These are phyloP conservation scores for Hiodon tergisus DNA, from an alignment of 2,113 vertebrate species.

Conservation along the genomic window DNA sequence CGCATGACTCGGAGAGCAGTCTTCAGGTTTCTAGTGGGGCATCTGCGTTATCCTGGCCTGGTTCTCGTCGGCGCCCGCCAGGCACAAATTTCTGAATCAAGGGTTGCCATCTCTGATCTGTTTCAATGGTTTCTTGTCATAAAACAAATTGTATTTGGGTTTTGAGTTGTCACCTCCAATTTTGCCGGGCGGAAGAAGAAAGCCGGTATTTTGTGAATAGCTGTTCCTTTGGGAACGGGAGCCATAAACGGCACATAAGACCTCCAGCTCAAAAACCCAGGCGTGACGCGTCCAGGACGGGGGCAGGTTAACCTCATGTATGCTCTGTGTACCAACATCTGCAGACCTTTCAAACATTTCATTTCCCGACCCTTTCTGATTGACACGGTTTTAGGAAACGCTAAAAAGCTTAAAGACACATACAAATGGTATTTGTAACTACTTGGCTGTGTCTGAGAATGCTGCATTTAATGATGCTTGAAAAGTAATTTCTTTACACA, in stretches of 20 bases:
- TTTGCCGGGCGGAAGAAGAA: neutral
- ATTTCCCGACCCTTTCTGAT: no score
- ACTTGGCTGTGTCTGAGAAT: neutral
- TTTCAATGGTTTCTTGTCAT: constrained; percentile 15
- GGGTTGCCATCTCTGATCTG: constrained; percentile 14
- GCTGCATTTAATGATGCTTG: constrained; percentile 5
- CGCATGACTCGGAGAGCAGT: constrained; percentile 3
- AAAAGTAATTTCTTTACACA: constrained; percentile 15
- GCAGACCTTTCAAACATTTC: no score
- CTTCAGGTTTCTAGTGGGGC: neutral
- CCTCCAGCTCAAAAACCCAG: no score
- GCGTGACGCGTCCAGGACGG: no score
- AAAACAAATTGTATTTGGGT: constrained; percentile 19
- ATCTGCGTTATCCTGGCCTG: neutral
- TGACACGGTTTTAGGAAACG: no score
- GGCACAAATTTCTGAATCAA: constrained; percentile 17
- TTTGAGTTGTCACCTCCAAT: constrained; percentile 6
- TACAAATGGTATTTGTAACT: neutral
- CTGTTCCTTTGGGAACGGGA: constrained; percentile 8
- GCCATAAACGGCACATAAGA: neutral
- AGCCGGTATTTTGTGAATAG: neutral
- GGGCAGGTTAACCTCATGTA: no score
- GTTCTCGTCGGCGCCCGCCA: neutral
- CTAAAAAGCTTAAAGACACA: neutral
- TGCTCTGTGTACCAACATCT: no score